Conservation (phyloP, 2,888 invertebrate species). For the Schrankia costaestrigalis region DNA sequence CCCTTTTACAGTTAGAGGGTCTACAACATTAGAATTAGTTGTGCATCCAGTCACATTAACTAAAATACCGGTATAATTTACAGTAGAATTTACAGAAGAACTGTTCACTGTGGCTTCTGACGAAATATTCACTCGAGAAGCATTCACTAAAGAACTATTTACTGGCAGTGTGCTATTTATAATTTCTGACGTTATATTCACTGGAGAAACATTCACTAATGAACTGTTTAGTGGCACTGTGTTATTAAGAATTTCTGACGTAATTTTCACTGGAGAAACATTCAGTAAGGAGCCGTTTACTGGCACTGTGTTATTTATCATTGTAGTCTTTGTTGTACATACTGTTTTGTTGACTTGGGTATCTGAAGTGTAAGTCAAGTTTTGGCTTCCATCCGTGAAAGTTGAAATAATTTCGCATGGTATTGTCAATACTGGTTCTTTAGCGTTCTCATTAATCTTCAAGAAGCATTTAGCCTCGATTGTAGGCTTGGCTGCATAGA, state of each 20-base stretch:
- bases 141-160: constrained; percentile 4
- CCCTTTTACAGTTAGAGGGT: constrained; percentile 57
- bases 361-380: constrained; percentile 31
- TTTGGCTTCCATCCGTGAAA: constrained; percentile 55
- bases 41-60: constrained; percentile 45
- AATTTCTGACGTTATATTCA: too few relatives aligned
- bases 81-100: too few relatives aligned
- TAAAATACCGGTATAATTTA: constrained; percentile 26
- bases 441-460: constrained; percentile 55
- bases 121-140: constrained; percentile 7
- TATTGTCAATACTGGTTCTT: constrained; percentile 51
- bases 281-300: too few relatives aligned
- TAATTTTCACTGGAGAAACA: background rate
- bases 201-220: background rate
- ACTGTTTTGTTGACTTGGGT: constrained; percentile 44
- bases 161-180: too few relatives aligned
- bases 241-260: too few relatives aligned
- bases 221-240: too few relatives aligned
- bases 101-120: too few relatives aligned
- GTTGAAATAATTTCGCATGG: constrained; percentile 74
- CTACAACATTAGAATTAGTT: constrained; percentile 39
- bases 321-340: constrained; percentile 49
- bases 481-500: too few relatives aligned
- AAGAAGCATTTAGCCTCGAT: constrained; percentile 56
- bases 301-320: constrained; percentile 32